Evolutionary conservation across 2,797 vertebrate species (phyloP), one percentile per base, ranked within the genome.

Genomic region (Darevskia mixta): DNA sequence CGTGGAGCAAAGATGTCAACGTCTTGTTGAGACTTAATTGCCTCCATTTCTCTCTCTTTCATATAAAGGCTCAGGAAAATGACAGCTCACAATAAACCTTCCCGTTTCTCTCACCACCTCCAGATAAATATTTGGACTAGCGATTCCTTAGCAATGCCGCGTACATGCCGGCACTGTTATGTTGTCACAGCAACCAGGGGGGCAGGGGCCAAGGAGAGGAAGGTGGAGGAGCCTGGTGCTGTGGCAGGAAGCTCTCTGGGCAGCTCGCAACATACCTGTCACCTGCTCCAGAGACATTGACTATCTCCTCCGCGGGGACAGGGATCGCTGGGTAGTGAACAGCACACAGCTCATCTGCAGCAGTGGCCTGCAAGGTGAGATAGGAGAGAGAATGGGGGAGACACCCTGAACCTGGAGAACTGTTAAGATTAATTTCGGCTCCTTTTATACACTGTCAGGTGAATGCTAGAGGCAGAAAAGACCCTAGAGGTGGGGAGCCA

Each of bases 261-360:
- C 18, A 45, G 67, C 1, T 29, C n/a, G 86, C 9, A 45, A 35
- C 0, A 2, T 95, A 97, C 98, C 98, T 99, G 94, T 99, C 98
- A 49, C 98, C 98, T 8, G 98, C 98, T 95, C 98, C 98, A 0
- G 98, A 98, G 55, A 98, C 98, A 0, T 98, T 99, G 87, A 98
- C 87, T 1, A 95, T 98, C 87, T 98, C 96, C 64, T 98, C 97
- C 84, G 92, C 80, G 10, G 94, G 82, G 89, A 97, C 75, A 20
- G 92, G 88, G 89, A 98, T 82, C 0, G 98, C 96, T 0, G 98
- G 98, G 94, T 98, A 98, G 94, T 98, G 97, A 55, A 97, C 41
- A 25, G 97, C 98, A 92, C 97, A 98, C 77, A 98, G 95, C 73
- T 90, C 91, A 86, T 95, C 95, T 77, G 92, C 83, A 75, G 82